These are phyloP conservation scores for Hyposoter dolosus DNA, from an alignment of 2,888 invertebrate species.

Conservation along the genomic window DNA sequence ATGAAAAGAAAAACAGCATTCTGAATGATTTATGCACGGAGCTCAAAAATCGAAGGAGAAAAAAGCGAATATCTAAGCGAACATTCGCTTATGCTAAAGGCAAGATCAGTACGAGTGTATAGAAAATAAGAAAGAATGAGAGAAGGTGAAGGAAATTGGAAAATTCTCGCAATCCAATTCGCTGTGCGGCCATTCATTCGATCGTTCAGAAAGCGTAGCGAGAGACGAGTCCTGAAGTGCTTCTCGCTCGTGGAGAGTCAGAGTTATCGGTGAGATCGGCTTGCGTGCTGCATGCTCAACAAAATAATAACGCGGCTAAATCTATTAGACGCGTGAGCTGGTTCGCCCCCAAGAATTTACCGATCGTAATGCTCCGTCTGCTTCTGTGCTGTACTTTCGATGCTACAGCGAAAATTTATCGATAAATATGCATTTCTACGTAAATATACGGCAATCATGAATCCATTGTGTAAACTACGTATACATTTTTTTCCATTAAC, in stretches of 20 bases:
- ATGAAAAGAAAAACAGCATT: conserved; percentile 33
- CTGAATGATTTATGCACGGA: conserved; percentile 35
- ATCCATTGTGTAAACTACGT: not conserved
- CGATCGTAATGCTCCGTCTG: conserved; percentile 56
- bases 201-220: conserved; percentile 56
- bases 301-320: conserved; percentile 81
- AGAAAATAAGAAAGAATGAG: conserved; percentile 36
- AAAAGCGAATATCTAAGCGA: conserved; percentile 21
- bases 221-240: conserved; percentile 45
- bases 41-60: conserved; percentile 22
- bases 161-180: conserved; percentile 76
- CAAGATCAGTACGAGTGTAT: conserved; percentile 32
- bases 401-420: not conserved
- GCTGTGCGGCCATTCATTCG: conserved; percentile 71
- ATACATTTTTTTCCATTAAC: not conserved
- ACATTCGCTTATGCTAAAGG: conserved; percentile 28
- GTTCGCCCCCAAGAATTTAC: conserved; percentile 63
- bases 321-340: conserved; percentile 78
- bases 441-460: not conserved
- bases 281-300: conserved; percentile 79
- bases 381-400: conserved; percentile 1
- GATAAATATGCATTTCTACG: not conserved
- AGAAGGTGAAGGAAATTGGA: conserved; percentile 67
- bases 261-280: conserved; percentile 67
- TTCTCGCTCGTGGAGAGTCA: conserved; percentile 40